Percentiles rank a stretch among this genome's conserved stretches.
These are phyloP conservation scores for Brienomyrus longianalis DNA, from an alignment of 2,113 vertebrate genomes.

Conservation along the genomic window DNA sequence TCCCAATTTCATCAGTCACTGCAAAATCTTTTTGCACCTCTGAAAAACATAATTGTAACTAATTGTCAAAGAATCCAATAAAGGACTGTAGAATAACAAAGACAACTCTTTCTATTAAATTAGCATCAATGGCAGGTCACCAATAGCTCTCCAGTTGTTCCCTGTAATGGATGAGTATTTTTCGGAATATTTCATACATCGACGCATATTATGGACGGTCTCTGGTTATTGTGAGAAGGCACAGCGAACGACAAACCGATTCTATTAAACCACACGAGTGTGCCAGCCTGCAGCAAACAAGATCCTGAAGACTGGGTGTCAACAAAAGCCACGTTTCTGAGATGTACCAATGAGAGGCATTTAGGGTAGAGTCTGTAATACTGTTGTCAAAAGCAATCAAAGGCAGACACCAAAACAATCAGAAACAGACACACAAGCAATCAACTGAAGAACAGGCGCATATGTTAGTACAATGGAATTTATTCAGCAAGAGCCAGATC, in stretches of 20 bases:
- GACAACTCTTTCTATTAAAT: background rate
- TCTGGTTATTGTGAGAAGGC: background rate
- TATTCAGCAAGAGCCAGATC: background rate
- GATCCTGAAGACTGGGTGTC: background rate
- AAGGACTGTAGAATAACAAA: background rate
- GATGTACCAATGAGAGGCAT: background rate
- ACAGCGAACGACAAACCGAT: background rate
- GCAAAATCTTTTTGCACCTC: background rate
- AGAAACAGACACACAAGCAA: background rate
- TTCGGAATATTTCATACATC: background rate
- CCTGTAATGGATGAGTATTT: background rate
- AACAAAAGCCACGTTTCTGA: background rate
- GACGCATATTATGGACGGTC: background rate
- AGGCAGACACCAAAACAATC: background rate
- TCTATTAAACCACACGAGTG: background rate
- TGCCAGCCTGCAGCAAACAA: background rate
- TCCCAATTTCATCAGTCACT: slow-evolving; percentile 3
- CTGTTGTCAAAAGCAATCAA: background rate
- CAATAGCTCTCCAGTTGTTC: background rate
- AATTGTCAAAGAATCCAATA: background rate
- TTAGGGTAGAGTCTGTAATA: background rate
- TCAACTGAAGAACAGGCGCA: background rate
- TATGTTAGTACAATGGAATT: background rate
- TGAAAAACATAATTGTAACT: background rate
- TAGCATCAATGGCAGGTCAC: background rate